Base-by-base conservation (phyloP, 2,113 vertebrate genomes). In the Penelope pileata region DNA sequence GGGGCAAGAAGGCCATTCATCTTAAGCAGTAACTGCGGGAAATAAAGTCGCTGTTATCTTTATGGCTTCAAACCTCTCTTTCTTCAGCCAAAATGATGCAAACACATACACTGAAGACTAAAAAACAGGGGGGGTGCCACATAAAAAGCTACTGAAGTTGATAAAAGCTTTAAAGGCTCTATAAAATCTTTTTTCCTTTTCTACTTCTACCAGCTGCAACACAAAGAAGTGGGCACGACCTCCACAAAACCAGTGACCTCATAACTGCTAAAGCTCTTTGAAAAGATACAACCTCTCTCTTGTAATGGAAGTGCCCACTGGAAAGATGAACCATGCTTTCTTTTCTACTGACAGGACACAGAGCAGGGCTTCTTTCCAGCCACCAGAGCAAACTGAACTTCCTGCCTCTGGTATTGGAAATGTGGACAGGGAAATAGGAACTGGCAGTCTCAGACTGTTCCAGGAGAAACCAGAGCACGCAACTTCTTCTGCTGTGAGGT, bases 351-450 rank as follows among this genome's bases (percentile, higher is more conserved):
- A 58, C 36, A 88, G 67, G 53, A 73, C 67, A 62, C 27, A 80
- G 21, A 79, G n/a, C 15, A 80, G 40, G 26, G 38, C 42, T 86
- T 80, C 75, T 83, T 87, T 62, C 58, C 63, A 91, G 90, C 72
- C 62, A 83, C 40, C 24, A 91, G 12, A 86, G n/a, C 72, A 76
- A 94, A 86, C 40, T 76, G 74, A 91, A 76, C 62, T 91, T 88
- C 67, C 72, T 83, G 70, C 62, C 68, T 59, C 60, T 67, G 34
- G 29, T 16, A 69, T 29, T 86, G 45, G 54, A 88, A 91, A 85
- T 40, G 36, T 69, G 36, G n/a, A 93, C 67, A 30, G 86, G 79
- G 69, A 85, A 68, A 56, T 16, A 91, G n/a, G 48, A 95, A 87
- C 12, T 9, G 5, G 84, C 16, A 75, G 53, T 68, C 51, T 85